Base-by-base conservation (phyloP, 2,888 invertebrate species). In the Ischnura elegans region DNA sequence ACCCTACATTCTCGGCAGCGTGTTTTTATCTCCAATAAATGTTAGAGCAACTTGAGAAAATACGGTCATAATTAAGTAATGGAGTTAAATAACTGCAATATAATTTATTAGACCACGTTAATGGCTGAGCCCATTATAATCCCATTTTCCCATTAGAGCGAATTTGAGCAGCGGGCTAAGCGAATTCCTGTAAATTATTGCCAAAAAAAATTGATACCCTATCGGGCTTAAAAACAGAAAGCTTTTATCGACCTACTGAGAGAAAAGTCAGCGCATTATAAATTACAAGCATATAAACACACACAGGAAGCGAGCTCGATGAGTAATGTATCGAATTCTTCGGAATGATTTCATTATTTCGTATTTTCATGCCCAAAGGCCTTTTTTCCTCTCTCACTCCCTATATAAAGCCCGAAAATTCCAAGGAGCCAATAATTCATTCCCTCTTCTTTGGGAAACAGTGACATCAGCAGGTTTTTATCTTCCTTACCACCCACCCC, bases 391-490 rank as follows among this genome's bases (percentile, higher is more conserved):
- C 51, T 19, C 51, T 51, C n/a, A n/a, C n/a, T n/a, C n/a, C n/a
- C n/a, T n/a, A n/a, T n/a, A n/a, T n/a, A n/a, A 76, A 76, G 76
- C 29, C 76, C 76, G 36, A 76, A 36, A 76, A 76, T 90, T 90
- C 61, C 55, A n/a, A 43, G 51, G 61, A 2, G n/a, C 43, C 42
- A 61, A 90, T 90, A 90, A 61, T 90, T 90, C 90, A 90, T 90
- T 90, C 43, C 36, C 43, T 55, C 43, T 43, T 61, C 61, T 25
- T 42, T 10, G 43, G 61, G 90, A 51, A 90, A 55, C 90, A 61
- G 61, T 42, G 90, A 61, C 66, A 61, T 61, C 61, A 61, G 90
- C 42, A 66, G 42, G 42, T 61, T 43, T 90, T 86, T 86, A 46
- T 86, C 43, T 86, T 43, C 45, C n/a, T 51, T 19, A 13, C 51